A percentile compares a stretch with the other conserved stretches of the same genome.
These are phyloP conservation scores for Saccopteryx leptura DNA, from an alignment of 2,113 vertebrate genomes.

Conservation along the genomic window DNA sequence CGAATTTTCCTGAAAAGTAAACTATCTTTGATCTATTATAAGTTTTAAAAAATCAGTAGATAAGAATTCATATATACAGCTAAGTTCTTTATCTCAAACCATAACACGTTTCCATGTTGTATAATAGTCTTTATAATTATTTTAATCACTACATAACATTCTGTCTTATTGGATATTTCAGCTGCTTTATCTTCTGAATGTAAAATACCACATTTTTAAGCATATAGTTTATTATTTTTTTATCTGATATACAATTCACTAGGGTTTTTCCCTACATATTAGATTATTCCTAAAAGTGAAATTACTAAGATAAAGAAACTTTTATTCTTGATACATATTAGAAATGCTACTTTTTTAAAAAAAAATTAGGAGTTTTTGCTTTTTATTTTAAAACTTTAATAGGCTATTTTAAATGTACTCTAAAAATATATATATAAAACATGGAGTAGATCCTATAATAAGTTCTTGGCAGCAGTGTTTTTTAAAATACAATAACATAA, in stretches of 20 bases:
- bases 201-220: constrained; percentile 29
- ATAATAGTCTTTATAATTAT: constrained; percentile 17
- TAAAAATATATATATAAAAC: constrained; percentile 33
- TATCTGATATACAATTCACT: neutral
- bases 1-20: constrained; percentile 39
- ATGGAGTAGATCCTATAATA: neutral
- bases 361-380: neutral
- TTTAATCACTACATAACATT: neutral
- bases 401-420: neutral
- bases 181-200: constrained; percentile 14
- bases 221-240: neutral
- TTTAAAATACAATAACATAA: constrained; percentile 37
- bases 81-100: constrained; percentile 31
- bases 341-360: neutral
- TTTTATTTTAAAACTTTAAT: constrained; percentile 49
- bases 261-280: neutral
- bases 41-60: neutral
- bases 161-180: neutral
- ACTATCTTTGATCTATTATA: neutral
- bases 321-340: constrained; percentile 11
- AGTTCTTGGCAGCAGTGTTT: neutral
- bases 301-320: constrained; percentile 59
- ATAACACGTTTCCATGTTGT: neutral
- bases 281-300: constrained; percentile 40
- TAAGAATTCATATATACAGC: neutral